Evolutionary conservation across 2,113 vertebrate species (phyloP).

Genomic region (Ibidorhyncha struthersii): DNA sequence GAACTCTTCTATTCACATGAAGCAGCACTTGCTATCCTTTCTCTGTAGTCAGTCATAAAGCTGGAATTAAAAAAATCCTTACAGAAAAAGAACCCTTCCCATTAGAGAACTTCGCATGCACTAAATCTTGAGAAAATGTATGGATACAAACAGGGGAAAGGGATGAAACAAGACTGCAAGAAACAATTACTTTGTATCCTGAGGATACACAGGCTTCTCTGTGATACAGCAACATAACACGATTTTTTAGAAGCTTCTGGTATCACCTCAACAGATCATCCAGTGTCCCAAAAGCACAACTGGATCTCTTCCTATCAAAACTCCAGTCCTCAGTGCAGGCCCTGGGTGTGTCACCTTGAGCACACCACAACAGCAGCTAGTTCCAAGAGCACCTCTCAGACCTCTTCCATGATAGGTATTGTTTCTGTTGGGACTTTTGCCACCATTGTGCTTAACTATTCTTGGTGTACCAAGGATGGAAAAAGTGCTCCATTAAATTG

Average conservation of each 20-base stretch:
- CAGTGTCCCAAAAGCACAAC: not conserved
- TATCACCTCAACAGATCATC: not conserved
- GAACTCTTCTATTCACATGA: not conserved
- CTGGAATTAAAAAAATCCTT: not conserved
- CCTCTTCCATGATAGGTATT: slow-evolving; percentile 8
- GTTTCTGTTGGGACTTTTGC: slow-evolving; percentile 51
- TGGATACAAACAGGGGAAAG: not conserved
- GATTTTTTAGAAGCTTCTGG: not conserved
- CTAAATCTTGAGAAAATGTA: not conserved
- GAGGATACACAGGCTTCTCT: not conserved
- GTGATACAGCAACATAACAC: not conserved
- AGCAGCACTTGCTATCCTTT: not conserved
- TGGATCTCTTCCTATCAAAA: slow-evolving; percentile 4
- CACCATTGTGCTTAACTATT: slow-evolving; percentile 49
- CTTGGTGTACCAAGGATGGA: not conserved
- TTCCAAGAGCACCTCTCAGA: not conserved
- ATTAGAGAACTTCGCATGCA: not conserved
- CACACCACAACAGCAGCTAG: not conserved
- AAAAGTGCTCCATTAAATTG: not conserved
- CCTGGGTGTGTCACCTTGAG: slow-evolving; percentile 9
- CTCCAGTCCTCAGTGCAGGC: not conserved
- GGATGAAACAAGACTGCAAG: not conserved
- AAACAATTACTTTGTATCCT: not conserved
- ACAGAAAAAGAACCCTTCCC: not conserved
- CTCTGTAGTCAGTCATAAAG: not conserved